A percentile compares a stretch with the other conserved stretches of the same genome.
Evolutionary conservation across 2,888 invertebrate genomes (phyloP).

Genomic region (Rhabditoides inermis): DNA sequence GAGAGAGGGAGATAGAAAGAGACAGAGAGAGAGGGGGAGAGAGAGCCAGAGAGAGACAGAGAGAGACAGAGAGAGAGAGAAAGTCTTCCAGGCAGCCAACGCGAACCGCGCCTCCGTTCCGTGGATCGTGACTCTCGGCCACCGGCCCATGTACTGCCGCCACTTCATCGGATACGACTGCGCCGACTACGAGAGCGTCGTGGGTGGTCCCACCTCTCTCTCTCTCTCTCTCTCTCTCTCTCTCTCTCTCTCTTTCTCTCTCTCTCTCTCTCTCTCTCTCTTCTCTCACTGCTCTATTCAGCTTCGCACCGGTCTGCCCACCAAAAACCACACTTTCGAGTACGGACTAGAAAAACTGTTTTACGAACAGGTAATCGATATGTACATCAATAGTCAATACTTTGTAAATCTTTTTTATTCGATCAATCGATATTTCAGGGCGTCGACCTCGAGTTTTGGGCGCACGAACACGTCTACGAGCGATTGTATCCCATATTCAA

Average conservation of each 20-base stretch:
- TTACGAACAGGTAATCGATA: no score
- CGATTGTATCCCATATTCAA: constrained; percentile 88
- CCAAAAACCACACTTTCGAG: constrained; percentile 41
- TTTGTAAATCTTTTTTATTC: no score
- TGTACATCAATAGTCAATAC: no score
- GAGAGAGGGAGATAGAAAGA: no score
- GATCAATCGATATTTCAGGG: no score
- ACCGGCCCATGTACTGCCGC: constrained; percentile 84
- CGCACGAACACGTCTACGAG: constrained; percentile 96
- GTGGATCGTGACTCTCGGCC: constrained; percentile 76
- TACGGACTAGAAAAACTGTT: constrained; percentile 72
- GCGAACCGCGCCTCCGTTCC: constrained; percentile 56
- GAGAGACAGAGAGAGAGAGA: no score
- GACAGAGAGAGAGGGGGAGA: background rate
- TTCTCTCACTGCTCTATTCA: constrained; percentile 10
- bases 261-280: background rate
- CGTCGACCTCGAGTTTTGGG: constrained; percentile 88
- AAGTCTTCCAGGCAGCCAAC: constrained; percentile 42
- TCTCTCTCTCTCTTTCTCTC: no score
- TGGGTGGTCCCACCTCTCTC: no score
- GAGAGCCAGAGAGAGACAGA: no score
- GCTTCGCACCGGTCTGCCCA: constrained; percentile 51
- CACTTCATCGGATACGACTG: constrained; percentile 75
- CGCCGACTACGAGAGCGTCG: constrained; percentile 51
- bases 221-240: no score